Evolutionary conservation across 2,888 invertebrate genomes (phyloP).

Genomic region (Agrilus cyanescens): DNA sequence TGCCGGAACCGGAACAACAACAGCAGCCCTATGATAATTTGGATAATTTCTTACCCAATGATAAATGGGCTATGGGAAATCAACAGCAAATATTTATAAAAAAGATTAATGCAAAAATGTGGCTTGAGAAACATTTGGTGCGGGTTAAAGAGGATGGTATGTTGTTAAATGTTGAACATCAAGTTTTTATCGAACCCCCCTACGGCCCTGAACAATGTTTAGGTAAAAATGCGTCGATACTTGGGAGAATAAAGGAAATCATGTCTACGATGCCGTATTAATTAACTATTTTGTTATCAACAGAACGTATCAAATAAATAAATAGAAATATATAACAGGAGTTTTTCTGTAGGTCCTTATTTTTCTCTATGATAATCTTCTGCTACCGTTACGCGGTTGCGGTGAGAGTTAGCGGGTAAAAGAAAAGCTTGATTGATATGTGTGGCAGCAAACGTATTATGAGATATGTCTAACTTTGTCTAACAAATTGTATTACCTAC

Average conservation of each 20-base stretch:
- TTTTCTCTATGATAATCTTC: no score
- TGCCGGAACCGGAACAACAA: slow-evolving; percentile 17
- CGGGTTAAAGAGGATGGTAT: slow-evolving; percentile 29
- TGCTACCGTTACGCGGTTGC: no score
- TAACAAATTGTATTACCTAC: no score
- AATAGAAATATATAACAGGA: no score
- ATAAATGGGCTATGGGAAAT: background rate
- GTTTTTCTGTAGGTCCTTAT: no score
- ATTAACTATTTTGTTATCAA: background rate
- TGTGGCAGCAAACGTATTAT: no score
- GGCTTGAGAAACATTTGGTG: slow-evolving; percentile 30
- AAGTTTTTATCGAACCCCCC: slow-evolving; percentile 31
- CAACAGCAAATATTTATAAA: background rate
- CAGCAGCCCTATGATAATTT: no score
- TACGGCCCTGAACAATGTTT: slow-evolving; percentile 31
- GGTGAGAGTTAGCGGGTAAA: no score
- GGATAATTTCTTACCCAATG: background rate
- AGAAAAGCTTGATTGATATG: no score
- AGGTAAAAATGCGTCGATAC: slow-evolving; percentile 31
- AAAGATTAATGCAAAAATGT: slow-evolving; percentile 22
- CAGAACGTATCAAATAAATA: no score
- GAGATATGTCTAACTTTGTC: no score
- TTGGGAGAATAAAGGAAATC: slow-evolving; percentile 30
- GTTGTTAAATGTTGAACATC: slow-evolving; percentile 28
- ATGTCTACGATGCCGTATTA: slow-evolving; percentile 28